Evolutionary conservation across 2,888 invertebrate genomes (phyloP), one percentile per base, ranked within the genome.

Genomic region (Nomada fucata): DNA sequence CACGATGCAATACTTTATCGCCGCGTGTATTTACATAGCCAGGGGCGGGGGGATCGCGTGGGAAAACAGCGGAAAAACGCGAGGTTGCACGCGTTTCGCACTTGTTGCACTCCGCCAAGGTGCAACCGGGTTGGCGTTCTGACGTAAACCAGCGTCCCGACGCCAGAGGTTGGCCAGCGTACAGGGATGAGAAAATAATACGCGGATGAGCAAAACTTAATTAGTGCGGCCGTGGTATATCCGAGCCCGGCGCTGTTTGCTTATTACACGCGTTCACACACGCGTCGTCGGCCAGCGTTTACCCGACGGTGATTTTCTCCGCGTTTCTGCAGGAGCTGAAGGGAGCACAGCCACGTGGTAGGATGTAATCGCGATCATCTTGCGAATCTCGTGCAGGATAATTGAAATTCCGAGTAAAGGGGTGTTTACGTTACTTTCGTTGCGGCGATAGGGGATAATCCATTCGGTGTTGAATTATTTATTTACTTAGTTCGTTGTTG

Each of bases 341-440:
- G 20, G 44, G 44, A n/a, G 42, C 55, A 42, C 15, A 10, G 42
- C 20, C 64, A 26, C 52, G 57, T 23, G 29, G 15, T 9, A n/a
- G 63, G 44, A 4, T 23, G 26, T 23, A 23, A 57, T 57, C 26
- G 57, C 26, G 23, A 11, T 20, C 57, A 57, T 26, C 23, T 57
- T 23, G 52, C 11, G 26, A 52, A 26, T 84, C 85, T 83, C 88
- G 88, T 89, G 90, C 86, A 81, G 86, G 89, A 85, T 90, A 90
- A 91, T 91, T 91, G 90, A 86, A 90, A 91, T 91, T 89, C 85
- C 88, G 86, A 88, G 85, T 78, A 83, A 75, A 5, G 79, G 79
- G 67, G 67, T 73, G 78, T 72, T 71, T 73, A 63, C 29, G 67
- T 55, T 60, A 29, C 50, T 36, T 63, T 55, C 15, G 55, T n/a